Percentiles rank a stretch among this genome's conserved stretches.
These are phyloP conservation scores for Patella vulgata DNA, from an alignment of 1,140 invertebrate species.

Conservation along the genomic window DNA sequence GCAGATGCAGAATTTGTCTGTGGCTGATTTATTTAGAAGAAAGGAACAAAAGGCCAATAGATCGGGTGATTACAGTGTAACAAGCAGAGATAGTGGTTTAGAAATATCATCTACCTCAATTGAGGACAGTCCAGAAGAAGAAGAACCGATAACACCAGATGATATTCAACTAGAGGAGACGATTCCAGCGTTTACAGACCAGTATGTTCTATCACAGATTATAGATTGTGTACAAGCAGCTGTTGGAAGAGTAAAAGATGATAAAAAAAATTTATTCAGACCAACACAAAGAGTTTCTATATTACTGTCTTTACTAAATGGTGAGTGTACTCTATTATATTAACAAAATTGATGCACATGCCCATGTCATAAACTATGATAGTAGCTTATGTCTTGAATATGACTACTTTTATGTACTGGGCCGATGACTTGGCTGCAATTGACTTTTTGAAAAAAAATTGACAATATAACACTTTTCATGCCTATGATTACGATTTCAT, in stretches of 20 bases:
- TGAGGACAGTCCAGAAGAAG: constrained; percentile 11
- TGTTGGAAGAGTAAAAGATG: constrained; percentile 44
- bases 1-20: constrained; percentile 31
- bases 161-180: too few species aligned
- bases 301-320: constrained; percentile 31
- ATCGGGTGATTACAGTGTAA: neutral
- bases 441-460: too few species aligned
- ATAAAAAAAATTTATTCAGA: constrained; percentile 15
- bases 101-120: constrained; percentile 9
- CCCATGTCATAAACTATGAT: too few species aligned
- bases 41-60: too few species aligned
- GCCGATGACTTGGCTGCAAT: too few species aligned
- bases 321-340: too few species aligned
- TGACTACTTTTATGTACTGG: too few species aligned
- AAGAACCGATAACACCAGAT: neutral
- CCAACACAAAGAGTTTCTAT: constrained; percentile 43
- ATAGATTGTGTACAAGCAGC: constrained; percentile 37
- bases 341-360: too few species aligned
- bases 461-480: too few species aligned
- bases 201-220: constrained; percentile 22
- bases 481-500: too few species aligned
- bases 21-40: constrained; percentile 26
- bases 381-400: too few species aligned
- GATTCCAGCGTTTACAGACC: constrained; percentile 2
- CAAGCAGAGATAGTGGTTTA: neutral